Conservation (phyloP, 2,113 vertebrate species). For the Cinclus mexicanus region DNA sequence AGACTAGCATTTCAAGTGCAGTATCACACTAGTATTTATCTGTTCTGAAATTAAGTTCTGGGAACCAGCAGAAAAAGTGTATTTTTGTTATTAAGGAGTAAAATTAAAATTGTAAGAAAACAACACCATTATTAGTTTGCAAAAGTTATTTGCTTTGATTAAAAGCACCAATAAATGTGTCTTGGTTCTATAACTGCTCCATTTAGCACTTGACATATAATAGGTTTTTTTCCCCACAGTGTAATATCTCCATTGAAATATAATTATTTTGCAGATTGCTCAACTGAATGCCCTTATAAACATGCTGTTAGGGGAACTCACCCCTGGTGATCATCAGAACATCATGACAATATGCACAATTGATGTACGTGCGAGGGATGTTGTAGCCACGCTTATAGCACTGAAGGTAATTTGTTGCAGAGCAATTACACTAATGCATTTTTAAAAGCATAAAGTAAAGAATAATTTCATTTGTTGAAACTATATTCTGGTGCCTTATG, state of each 20-base stretch:
- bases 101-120: conserved; percentile 73
- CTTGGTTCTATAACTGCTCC: conserved; percentile 73
- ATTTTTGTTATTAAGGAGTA: conserved; percentile 74
- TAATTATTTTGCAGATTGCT: conserved; percentile 90
- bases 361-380: conserved; percentile 86
- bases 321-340: conserved; percentile 87
- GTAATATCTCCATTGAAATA: conserved; percentile 85
- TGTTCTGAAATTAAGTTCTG: conserved; percentile 46
- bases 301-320: conserved; percentile 89
- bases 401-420: conserved; percentile 91
- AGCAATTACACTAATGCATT: conserved; percentile 99
- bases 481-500: conserved; percentile 84
- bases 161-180: conserved; percentile 78
- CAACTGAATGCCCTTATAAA: conserved; percentile 91
- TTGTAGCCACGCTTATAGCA: conserved; percentile 83
- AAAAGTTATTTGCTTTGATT: conserved; percentile 81
- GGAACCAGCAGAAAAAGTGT: conserved; percentile 56
- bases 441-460: conserved; percentile 89
- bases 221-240: conserved; percentile 66
- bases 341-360: conserved; percentile 88
- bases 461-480: conserved; percentile 84
- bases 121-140: conserved; percentile 71
- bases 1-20: neutral
- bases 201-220: conserved; percentile 80
- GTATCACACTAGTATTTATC: neutral